A percentile compares a stretch with the other conserved stretches of the same genome.
phyloP scores from a whole-genome alignment of 53 echinoderm and acorn worm genomes.

The Astropecten irregularis region DNA sequence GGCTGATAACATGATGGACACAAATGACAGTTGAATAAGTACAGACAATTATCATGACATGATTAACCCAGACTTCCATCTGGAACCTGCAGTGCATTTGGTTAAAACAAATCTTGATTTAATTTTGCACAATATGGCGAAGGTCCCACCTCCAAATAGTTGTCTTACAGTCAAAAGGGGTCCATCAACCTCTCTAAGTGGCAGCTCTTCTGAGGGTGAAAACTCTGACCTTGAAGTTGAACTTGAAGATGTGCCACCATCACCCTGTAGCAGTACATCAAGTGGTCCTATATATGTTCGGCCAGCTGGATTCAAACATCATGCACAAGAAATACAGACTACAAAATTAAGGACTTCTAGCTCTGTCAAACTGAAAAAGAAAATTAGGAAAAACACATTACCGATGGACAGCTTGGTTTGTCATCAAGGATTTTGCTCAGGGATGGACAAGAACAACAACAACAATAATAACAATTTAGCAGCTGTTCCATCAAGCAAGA shows the following conservation, averaged over 20 bases:
- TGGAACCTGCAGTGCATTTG: no score
- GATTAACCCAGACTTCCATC: no score
- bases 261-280: slow-evolving; percentile 96
- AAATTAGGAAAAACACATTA: slow-evolving; percentile 27
- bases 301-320: slow-evolving; percentile 85
- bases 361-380: slow-evolving; percentile 61
- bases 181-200: slow-evolving; percentile 84
- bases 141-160: slow-evolving; percentile 26
- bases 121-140: slow-evolving; percentile 26
- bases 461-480: slow-evolving; percentile 14
- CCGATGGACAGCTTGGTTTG: background rate
- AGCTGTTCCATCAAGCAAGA: background rate
- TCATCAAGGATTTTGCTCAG: background rate
- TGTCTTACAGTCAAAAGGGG: slow-evolving; percentile 64
- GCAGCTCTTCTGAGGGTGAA: slow-evolving; percentile 85
- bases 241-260: slow-evolving; percentile 86
- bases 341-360: background rate
- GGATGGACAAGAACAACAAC: slow-evolving; percentile 29
- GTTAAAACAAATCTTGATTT: no score
- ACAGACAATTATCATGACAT: no score
- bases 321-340: slow-evolving; percentile 84
- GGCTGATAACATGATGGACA: no score
- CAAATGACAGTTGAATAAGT: no score
- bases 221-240: slow-evolving; percentile 91
- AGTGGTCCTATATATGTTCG: slow-evolving; percentile 90